phyloP scores from a whole-genome alignment of 2,113 vertebrate species.

The Mola mola region DNA sequence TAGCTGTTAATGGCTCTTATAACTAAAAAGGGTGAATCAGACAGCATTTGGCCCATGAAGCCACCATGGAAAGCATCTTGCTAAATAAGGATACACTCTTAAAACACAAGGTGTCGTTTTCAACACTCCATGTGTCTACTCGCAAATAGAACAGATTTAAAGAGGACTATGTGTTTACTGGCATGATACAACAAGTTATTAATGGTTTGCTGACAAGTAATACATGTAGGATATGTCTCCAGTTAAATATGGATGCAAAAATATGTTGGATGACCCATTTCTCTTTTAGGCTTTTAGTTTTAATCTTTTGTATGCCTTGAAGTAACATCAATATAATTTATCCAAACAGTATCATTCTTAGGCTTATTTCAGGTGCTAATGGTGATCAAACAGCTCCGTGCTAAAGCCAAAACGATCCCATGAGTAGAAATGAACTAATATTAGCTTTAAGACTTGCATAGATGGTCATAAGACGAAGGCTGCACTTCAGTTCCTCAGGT shows the following conservation, averaged over 20 bases:
- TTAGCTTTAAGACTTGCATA: slow-evolving; percentile 38
- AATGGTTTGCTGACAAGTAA: slow-evolving; percentile 8
- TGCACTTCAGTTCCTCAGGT: slow-evolving; percentile 49
- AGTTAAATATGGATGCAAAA: background rate
- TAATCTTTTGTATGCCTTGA: too few relatives aligned
- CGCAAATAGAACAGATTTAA: slow-evolving; percentile 12
- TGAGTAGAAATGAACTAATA: slow-evolving; percentile 32
- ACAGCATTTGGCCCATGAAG: slow-evolving; percentile 51
- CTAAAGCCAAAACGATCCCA: background rate
- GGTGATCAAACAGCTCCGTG: too few relatives aligned
- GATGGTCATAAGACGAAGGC: slow-evolving; percentile 39
- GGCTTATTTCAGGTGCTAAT: too few relatives aligned
- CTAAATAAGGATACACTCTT: slow-evolving; percentile 61
- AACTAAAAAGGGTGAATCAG: slow-evolving; percentile 73
- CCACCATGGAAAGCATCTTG: slow-evolving; percentile 31
- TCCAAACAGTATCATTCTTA: too few relatives aligned
- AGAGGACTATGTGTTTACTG: slow-evolving; percentile 11
- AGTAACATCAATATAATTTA: too few relatives aligned
- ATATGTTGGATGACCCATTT: background rate
- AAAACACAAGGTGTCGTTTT: slow-evolving; percentile 46
- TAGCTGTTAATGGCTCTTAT: slow-evolving; percentile 73
- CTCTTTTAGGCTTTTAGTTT: too few relatives aligned
- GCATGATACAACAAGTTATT: background rate
- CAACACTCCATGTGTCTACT: slow-evolving; percentile 9
- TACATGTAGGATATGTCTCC: slow-evolving; percentile 2